Evolutionary conservation across 1,140 invertebrate genomes (phyloP).

Genomic region (Zaprionus lachaisei): DNA sequence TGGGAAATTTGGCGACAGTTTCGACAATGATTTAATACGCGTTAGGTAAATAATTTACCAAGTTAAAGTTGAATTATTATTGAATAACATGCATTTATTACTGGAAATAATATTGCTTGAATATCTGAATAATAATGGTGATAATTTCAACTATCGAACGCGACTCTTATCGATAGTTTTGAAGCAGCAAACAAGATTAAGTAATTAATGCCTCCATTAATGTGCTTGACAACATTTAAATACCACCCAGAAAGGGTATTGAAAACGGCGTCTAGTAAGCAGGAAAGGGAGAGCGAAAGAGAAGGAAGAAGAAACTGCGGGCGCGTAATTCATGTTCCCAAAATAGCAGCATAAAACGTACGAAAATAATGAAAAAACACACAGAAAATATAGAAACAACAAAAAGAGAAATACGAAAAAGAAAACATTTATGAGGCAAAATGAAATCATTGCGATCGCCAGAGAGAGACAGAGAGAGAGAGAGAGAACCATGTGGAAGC

Average conservation of each 20-base stretch:
- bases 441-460: constrained; percentile 69
- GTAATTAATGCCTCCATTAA: neutral
- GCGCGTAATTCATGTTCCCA: constrained; percentile 55
- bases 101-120: too few relatives aligned
- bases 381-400: constrained; percentile 38
- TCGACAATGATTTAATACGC: too few relatives aligned
- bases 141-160: neutral
- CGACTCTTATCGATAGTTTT: neutral
- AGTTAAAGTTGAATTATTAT: too few relatives aligned
- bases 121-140: neutral
- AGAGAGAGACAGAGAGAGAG: constrained; percentile 16
- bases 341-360: constrained; percentile 60
- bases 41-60: neutral
- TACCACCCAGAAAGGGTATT: constrained; percentile 19
- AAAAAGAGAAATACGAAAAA: constrained; percentile 61
- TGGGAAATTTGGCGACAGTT: constrained; percentile 1
- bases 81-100: too few relatives aligned
- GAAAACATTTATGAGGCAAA: constrained; percentile 68
- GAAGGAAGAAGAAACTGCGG: constrained; percentile 18
- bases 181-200: neutral
- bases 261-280: neutral
- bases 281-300: neutral
- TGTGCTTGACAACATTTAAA: constrained; percentile 7
- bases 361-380: constrained; percentile 37
- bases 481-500: constrained; percentile 18